Percentiles rank a stretch among this genome's conserved stretches.
Conservation (phyloP, 2,888 invertebrate genomes). For the Ommatoiulus sabulosus region DNA sequence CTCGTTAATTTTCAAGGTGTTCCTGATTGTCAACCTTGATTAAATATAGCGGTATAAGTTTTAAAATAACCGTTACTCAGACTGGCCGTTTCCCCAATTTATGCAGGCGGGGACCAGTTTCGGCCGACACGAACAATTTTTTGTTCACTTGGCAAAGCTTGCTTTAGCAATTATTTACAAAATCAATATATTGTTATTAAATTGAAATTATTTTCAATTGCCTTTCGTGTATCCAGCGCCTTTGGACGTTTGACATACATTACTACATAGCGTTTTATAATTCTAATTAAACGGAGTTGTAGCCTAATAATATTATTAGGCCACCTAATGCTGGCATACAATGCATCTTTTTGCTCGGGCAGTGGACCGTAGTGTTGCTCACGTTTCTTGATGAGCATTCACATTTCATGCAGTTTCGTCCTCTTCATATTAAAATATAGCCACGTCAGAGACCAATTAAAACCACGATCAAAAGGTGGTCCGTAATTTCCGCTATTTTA, state of each 20-base stretch:
- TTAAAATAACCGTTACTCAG: neutral
- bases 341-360: constrained; percentile 3
- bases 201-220: neutral
- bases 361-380: constrained; percentile 15
- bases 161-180: too few species aligned
- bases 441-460: neutral
- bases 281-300: neutral
- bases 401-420: neutral
- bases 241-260: neutral
- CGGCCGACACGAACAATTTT: neutral
- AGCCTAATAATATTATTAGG: constrained; percentile 28
- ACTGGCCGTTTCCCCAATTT: neutral
- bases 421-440: constrained; percentile 8
- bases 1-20: neutral
- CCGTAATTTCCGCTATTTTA: constrained; percentile 32
- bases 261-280: neutral
- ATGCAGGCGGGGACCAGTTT: too few species aligned
- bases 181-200: neutral
- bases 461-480: neutral
- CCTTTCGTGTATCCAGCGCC: neutral
- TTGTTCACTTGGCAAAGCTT: neutral
- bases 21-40: neutral
- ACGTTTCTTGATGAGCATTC: constrained; percentile 34
- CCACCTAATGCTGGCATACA: constrained; percentile 4
- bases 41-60: neutral